phyloP scores from a whole-genome alignment of 1,140 invertebrate genomes.

The Protaetia brevitarsis region DNA sequence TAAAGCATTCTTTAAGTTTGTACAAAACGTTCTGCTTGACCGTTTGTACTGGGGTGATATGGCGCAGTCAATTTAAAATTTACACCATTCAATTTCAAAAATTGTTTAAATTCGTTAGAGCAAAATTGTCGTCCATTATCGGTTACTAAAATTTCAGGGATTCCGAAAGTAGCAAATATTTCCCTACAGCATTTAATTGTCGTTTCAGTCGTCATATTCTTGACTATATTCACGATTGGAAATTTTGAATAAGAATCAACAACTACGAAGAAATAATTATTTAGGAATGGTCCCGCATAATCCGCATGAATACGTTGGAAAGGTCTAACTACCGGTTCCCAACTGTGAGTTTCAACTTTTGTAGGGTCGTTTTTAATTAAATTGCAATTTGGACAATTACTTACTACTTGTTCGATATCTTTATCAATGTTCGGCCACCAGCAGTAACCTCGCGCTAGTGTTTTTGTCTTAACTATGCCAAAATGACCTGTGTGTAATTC shows the following conservation, averaged over 20 bases:
- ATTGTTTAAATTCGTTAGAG: background rate
- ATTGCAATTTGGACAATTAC: too few species aligned
- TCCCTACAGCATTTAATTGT: background rate
- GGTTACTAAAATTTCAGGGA: background rate
- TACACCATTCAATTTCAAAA: background rate
- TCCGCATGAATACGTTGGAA: background rate
- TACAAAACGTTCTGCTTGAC: background rate
- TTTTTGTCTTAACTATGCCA: slow-evolving; percentile 35
- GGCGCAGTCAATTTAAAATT: background rate
- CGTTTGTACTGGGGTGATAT: background rate
- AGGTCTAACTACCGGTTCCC: background rate
- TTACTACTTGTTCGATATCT: slow-evolving; percentile 41
- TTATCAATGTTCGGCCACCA: slow-evolving; percentile 31
- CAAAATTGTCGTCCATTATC: background rate
- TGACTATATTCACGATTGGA: too few species aligned
- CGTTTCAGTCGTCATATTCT: background rate
- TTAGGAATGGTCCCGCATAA: background rate
- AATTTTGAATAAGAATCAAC: too few species aligned
- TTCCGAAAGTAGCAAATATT: background rate
- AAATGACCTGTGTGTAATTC: slow-evolving; percentile 34
- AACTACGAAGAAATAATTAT: too few species aligned
- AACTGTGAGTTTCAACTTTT: too few species aligned
- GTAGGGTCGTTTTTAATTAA: too few species aligned
- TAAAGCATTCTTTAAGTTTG: too few species aligned
- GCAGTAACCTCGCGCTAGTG: slow-evolving; percentile 28